These are phyloP conservation scores for Balaeniceps rex DNA, from an alignment of 2,113 vertebrate species.

Conservation along the genomic window DNA sequence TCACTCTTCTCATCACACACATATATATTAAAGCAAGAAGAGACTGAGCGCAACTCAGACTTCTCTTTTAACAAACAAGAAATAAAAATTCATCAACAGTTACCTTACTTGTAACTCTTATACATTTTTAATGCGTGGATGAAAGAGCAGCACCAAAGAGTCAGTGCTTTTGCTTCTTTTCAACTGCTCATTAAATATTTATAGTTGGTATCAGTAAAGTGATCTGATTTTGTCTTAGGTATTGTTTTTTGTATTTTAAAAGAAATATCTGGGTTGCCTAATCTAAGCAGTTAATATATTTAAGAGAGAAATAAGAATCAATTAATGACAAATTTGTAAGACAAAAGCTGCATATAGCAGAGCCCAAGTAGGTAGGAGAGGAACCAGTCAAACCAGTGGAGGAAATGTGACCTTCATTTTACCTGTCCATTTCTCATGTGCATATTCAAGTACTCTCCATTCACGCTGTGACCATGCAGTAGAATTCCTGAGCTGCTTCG, in stretches of 20 bases:
- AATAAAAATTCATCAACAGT: neutral
- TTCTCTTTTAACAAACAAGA: neutral
- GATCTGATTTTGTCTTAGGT: neutral
- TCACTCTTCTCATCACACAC: neutral
- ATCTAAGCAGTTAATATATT: neutral
- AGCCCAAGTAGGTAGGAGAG: neutral
- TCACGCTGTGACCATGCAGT: slow-evolving; percentile 80
- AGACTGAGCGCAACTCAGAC: neutral
- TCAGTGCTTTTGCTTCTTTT: neutral
- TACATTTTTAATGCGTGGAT: neutral
- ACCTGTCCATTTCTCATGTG: slow-evolving; percentile 87
- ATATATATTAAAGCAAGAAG: neutral
- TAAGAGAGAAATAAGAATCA: neutral
- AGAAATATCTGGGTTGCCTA: neutral
- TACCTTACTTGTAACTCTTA: neutral
- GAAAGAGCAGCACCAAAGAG: neutral
- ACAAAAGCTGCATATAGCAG: neutral
- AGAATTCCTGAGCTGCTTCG: slow-evolving; percentile 86
- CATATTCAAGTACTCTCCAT: slow-evolving; percentile 82
- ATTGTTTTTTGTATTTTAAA: neutral
- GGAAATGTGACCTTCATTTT: neutral
- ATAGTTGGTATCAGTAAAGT: neutral
- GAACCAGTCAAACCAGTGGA: neutral
- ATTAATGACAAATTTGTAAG: neutral
- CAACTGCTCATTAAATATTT: neutral